Evolutionary conservation across 2,113 vertebrate genomes (phyloP), one percentile per base, ranked within the genome.

Genomic region (Nesoenas mayeri): DNA sequence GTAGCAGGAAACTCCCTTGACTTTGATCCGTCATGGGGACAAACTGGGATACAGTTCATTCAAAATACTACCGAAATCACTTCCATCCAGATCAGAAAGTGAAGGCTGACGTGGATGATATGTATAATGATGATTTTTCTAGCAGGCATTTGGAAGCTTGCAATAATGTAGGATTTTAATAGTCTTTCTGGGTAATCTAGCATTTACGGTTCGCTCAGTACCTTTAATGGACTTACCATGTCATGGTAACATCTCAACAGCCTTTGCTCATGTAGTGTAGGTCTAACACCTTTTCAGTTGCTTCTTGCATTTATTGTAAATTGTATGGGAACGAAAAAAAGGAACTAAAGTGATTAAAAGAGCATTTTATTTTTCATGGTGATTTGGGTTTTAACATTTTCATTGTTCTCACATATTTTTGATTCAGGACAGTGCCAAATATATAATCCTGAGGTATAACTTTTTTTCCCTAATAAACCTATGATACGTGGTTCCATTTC

Each of bases 401-500:
- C 74, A 85, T 86, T 84, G 40, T 84, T 94, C 62, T 91, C 34
- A 72, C 77, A 19, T 94, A 79, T 58, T 92, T 92, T 93, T 69
- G 38, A 66, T 93, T 96, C 40, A 64, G 28, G 70, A n/a, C 83
- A 71, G 77, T 91, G 79, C 67, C 38, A 78, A 93, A 69, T 78
- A 95, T 64, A 89, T 69, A 82, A 56, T 85, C 81, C 88, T 90
- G 61, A 91, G 83, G 32, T 95, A 92, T 44, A 85, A 89, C 34
- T 60, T 62, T 60, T 78, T 78, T 91, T 92, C 87, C 85, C 72
- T 47, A 91, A 87, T 85, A 95, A 94, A 92, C 17, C 73, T 79
- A 56, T 82, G 69, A 71, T 80, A 94, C 38, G 75, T 94, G 36
- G 67, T 88, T 91, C 72, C 22, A 91, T 83, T 94, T 95, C 72